A percentile compares a stretch with the other conserved stretches of the same genome.
Conservation (phyloP, 35 echinoderm and acorn worm genomes). For the Apostichopus parvimensis region DNA sequence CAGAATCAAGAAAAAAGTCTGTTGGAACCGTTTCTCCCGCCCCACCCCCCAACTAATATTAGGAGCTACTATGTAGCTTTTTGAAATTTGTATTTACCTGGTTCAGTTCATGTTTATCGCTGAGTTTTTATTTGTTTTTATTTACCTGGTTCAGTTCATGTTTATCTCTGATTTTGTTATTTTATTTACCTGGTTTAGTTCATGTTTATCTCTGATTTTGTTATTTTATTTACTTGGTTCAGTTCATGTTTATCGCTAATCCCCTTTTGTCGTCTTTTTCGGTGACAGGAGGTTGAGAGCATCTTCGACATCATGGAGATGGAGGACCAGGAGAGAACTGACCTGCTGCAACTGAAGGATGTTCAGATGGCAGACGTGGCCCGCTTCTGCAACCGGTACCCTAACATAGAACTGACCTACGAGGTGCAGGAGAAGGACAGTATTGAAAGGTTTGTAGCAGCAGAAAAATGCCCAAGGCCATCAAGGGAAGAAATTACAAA, state of each 20-base stretch:
- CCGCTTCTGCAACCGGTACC: slow-evolving; percentile 95
- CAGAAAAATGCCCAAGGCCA: no score
- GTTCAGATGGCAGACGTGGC: slow-evolving; percentile 99
- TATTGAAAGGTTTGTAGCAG: slow-evolving; percentile 69
- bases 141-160: not conserved
- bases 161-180: not conserved
- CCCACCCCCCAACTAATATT: no score
- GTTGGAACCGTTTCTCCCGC: not conserved
- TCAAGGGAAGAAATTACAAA: no score
- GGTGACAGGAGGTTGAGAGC: slow-evolving; percentile 82
- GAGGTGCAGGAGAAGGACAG: slow-evolving; percentile 88
- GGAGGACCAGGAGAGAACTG: slow-evolving; percentile 91
- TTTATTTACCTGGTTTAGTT: not conserved
- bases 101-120: not conserved
- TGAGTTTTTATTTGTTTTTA: not conserved
- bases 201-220: no score
- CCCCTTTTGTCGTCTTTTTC: not conserved
- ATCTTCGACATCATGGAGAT: slow-evolving; percentile 99
- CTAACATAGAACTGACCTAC: slow-evolving; percentile 94
- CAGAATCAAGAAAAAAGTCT: not conserved
- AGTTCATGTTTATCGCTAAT: not conserved
- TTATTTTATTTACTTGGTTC: not conserved
- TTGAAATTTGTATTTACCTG: not conserved
- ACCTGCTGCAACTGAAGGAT: slow-evolving; percentile 79
- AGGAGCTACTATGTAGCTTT: no score